A percentile compares a stretch with the other conserved stretches of the same genome.
Evolutionary conservation across 2,797 vertebrate species (phyloP).

Genomic region (Anguilla megastoma): DNA sequence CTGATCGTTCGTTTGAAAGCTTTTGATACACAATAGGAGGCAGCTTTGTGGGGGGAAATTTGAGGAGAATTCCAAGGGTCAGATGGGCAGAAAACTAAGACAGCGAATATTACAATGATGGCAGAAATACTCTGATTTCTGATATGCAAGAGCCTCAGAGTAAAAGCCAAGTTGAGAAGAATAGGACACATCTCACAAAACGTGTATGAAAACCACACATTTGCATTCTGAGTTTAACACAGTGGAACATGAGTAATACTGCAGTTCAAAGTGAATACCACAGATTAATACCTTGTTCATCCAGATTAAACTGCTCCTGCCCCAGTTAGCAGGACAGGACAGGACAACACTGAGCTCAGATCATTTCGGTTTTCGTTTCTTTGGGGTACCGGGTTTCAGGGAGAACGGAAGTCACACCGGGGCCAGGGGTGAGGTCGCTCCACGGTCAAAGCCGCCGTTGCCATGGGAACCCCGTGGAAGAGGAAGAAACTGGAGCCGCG

Average conservation of each 20-base stretch:
- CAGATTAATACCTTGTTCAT: not conserved
- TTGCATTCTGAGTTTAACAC: not conserved
- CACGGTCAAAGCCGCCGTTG: not conserved
- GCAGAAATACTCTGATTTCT: not conserved
- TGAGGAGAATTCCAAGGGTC: not conserved
- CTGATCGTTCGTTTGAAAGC: not conserved
- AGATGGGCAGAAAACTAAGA: not conserved
- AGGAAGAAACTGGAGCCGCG: not conserved
- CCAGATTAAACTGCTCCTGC: not conserved
- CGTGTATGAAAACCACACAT: not conserved
- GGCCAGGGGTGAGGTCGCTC: not conserved
- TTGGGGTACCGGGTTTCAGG: not conserved
- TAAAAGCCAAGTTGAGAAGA: not conserved
- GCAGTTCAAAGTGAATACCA: not conserved
- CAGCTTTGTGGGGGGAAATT: not conserved
- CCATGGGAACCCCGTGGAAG: not conserved
- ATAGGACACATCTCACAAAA: not conserved
- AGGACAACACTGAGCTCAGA: not conserved
- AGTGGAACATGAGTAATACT: not conserved
- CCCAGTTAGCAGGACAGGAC: not conserved
- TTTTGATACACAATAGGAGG: not conserved
- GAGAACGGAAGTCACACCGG: not conserved
- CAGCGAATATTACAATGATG: not conserved
- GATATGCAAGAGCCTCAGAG: not conserved
- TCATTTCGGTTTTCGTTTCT: not conserved